Evolutionary conservation across 2,797 vertebrate genomes (phyloP).

Genomic region (Natrix natrix): DNA sequence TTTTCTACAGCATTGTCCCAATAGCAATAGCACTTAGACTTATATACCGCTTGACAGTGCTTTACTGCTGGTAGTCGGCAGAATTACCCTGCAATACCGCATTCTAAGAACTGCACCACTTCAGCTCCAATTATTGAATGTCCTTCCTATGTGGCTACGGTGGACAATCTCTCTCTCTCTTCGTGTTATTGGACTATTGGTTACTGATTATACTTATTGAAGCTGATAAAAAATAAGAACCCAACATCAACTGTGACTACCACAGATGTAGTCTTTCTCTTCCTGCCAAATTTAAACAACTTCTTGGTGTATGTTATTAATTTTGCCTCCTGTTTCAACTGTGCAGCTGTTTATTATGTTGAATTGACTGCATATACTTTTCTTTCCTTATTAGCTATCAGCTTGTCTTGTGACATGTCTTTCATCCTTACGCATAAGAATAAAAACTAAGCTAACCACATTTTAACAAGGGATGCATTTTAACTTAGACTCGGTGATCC

Average conservation of each 20-base stretch:
- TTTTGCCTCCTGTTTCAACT: background rate
- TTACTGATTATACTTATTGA: background rate
- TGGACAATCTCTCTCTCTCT: background rate
- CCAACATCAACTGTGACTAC: background rate
- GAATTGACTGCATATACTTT: background rate
- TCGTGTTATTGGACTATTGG: background rate
- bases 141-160: background rate
- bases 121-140: background rate
- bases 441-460: background rate
- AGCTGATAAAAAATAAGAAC: too few species aligned
- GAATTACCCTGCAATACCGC: background rate
- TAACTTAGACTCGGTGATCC: background rate
- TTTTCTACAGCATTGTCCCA: background rate
- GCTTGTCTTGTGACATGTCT: background rate
- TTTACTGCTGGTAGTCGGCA: background rate
- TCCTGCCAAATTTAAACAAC: background rate
- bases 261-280: background rate
- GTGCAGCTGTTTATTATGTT: background rate
- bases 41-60: too few species aligned
- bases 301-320: background rate
- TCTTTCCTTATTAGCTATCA: background rate
- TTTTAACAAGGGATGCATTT: background rate
- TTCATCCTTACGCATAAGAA: background rate
- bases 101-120: background rate
- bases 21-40: background rate